Evolutionary conservation across 1,140 invertebrate genomes (phyloP).

Genomic region (Drosophila funebris): DNA sequence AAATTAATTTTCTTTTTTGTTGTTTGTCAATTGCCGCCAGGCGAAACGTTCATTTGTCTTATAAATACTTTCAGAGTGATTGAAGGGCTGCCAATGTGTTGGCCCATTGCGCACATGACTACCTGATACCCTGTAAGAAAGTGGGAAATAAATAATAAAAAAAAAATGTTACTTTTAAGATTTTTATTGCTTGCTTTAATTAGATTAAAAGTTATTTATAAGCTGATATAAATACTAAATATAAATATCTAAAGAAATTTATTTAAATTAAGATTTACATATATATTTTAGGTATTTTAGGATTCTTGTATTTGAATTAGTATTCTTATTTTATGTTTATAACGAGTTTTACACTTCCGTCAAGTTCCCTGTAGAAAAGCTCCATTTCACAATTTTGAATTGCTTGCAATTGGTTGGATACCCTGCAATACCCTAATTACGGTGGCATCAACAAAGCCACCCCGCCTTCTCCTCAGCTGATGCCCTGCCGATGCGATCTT

Average conservation of each 20-base stretch:
- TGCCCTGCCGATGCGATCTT: slow-evolving; percentile 14
- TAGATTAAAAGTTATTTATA: too few species aligned
- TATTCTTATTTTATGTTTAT: too few species aligned
- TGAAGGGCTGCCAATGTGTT: slow-evolving; percentile 25
- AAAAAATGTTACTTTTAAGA: neutral
- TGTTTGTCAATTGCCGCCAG: neutral
- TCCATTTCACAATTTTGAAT: neutral
- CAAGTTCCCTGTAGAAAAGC: too few species aligned
- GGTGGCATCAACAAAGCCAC: neutral
- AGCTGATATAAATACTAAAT: too few species aligned
- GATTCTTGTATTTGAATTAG: too few species aligned
- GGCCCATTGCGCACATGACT: neutral
- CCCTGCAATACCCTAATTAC: neutral
- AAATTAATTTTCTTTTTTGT: neutral
- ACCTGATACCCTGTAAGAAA: slow-evolving; percentile 11
- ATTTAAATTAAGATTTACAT: too few species aligned
- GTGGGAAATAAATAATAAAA: neutral
- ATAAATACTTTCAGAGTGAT: neutral
- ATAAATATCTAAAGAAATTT: too few species aligned
- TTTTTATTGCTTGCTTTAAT: neutral
- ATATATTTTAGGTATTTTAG: too few species aligned
- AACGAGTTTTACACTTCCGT: too few species aligned
- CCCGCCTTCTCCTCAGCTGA: slow-evolving; percentile 2
- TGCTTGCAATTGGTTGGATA: neutral
- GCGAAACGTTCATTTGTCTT: slow-evolving; percentile 16